Percentiles rank a stretch among this genome's conserved stretches.
These are phyloP conservation scores for Tetragonisca angustula DNA, from an alignment of 2,888 invertebrate species.

Conservation along the genomic window DNA sequence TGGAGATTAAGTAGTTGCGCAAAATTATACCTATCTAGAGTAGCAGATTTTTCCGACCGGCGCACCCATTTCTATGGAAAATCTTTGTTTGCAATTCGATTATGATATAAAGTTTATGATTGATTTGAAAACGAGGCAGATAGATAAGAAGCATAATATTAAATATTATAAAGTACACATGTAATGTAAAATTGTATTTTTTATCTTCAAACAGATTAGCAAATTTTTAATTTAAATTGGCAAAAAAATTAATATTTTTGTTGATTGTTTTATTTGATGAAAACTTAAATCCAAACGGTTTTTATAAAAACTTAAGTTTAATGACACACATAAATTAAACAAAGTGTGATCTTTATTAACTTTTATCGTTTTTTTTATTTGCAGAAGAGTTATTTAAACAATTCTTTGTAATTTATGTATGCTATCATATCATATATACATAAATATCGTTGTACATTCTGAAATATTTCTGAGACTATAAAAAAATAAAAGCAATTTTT, in stretches of 20 bases:
- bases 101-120: background rate
- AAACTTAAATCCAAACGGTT: too few species aligned
- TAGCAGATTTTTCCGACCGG: background rate
- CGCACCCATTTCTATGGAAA: slow-evolving; percentile 1
- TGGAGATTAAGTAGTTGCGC: background rate
- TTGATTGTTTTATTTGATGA: background rate
- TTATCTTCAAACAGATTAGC: too few species aligned
- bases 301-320: too few species aligned
- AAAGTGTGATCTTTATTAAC: background rate
- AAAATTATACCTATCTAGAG: background rate
- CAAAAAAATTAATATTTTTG: background rate
- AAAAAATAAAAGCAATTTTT: background rate
- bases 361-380: background rate
- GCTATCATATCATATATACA: background rate
- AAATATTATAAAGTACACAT: too few species aligned
- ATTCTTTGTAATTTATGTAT: background rate
- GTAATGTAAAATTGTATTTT: too few species aligned
- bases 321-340: background rate
- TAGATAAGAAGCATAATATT: background rate
- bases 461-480: background rate
- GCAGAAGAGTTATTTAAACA: background rate
- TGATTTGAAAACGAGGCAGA: background rate
- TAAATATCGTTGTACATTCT: background rate
- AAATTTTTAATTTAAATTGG: too few species aligned
- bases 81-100: background rate